Conservation (phyloP, 2,113 vertebrate genomes). For the Tretioscincus oriximinensis region DNA sequence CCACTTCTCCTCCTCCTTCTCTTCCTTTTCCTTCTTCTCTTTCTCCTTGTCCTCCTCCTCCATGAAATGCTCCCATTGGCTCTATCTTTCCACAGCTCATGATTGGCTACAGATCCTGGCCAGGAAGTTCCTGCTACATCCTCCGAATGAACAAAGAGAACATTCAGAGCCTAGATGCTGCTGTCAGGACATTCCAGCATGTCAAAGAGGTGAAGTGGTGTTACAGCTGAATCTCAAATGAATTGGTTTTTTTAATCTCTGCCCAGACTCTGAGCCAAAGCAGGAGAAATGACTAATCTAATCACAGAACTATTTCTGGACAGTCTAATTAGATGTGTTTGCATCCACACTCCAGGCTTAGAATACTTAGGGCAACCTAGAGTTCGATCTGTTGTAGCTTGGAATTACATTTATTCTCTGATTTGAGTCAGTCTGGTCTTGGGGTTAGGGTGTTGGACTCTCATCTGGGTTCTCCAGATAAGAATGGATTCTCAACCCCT, state of each 20-base stretch:
- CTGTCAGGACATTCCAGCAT: slow-evolving; percentile 55
- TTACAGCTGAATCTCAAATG: too few species aligned
- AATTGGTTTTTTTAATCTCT: neutral
- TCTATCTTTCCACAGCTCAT: slow-evolving; percentile 64
- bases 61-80: neutral
- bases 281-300: neutral
- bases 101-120: slow-evolving; percentile 69
- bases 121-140: slow-evolving; percentile 64
- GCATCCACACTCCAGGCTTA: too few species aligned
- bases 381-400: neutral
- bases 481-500: too few species aligned
- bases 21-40: too few species aligned
- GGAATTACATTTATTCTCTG: neutral
- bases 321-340: too few species aligned
- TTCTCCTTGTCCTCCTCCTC: too few species aligned
- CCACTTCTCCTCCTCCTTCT: too few species aligned
- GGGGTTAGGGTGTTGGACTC: too few species aligned
- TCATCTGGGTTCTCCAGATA: too few species aligned
- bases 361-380: neutral
- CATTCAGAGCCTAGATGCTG: slow-evolving; percentile 67
- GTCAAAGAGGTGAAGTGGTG: neutral
- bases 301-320: neutral
- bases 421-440: neutral
- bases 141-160: slow-evolving; percentile 61
- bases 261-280: neutral